phyloP scores from a whole-genome alignment of 2,888 invertebrate species.

The Holacanthella duospinosa region DNA sequence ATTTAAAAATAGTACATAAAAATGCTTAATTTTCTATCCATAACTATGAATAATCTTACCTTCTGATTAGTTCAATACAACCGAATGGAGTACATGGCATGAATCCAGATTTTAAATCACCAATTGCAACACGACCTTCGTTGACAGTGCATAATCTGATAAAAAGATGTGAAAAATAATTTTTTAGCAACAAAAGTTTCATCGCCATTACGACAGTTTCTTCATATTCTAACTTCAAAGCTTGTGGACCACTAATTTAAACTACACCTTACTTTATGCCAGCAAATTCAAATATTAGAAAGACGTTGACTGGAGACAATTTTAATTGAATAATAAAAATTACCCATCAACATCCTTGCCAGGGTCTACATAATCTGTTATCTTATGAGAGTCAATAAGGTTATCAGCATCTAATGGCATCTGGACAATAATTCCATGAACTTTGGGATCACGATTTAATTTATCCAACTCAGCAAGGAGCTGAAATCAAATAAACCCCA shows the following conservation, averaged over 20 bases:
- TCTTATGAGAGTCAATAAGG: conserved; percentile 70
- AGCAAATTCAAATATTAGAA: too few relatives aligned
- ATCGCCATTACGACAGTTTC: background rate
- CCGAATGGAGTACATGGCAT: conserved; percentile 95
- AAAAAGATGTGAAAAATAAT: background rate
- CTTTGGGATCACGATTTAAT: conserved; percentile 68
- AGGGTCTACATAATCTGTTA: conserved; percentile 78
- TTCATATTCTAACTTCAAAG: background rate
- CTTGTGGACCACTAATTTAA: background rate
- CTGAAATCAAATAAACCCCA: conserved; percentile 43
- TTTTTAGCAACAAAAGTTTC: background rate
- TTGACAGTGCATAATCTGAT: conserved; percentile 76
- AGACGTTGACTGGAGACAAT: too few relatives aligned
- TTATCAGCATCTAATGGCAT: conserved; percentile 81
- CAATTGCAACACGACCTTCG: conserved; percentile 82
- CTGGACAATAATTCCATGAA: conserved; percentile 94
- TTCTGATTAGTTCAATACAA: conserved; percentile 80
- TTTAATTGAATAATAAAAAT: conserved; percentile 38
- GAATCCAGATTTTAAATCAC: conserved; percentile 72
- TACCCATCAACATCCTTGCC: conserved; percentile 94
- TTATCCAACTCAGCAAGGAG: conserved; percentile 56
- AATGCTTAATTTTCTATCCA: too few relatives aligned
- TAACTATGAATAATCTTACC: too few relatives aligned
- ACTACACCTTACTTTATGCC: background rate
- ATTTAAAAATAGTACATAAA: conserved; percentile 11